Conservation (phyloP, 2,888 invertebrate species). For the Rhagonycha lutea region DNA sequence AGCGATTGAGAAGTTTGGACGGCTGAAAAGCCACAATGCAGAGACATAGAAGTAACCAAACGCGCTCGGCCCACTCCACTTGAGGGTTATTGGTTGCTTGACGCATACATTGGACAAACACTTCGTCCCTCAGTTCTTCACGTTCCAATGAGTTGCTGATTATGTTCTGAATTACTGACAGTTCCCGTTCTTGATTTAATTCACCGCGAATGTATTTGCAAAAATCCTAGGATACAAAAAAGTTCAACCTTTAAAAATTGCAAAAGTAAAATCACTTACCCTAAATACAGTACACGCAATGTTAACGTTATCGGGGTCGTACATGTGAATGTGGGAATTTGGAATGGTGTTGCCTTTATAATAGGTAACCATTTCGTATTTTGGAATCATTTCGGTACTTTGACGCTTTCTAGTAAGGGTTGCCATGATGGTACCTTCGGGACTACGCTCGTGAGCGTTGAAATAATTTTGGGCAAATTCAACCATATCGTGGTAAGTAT, state of each 20-base stretch:
- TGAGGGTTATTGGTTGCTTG: slow-evolving; percentile 90
- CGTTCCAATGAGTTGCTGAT: slow-evolving; percentile 87
- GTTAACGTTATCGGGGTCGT: slow-evolving; percentile 91
- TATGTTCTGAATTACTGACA: slow-evolving; percentile 80
- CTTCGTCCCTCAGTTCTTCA: slow-evolving; percentile 90
- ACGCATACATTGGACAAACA: slow-evolving; percentile 85
- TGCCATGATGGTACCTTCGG: slow-evolving; percentile 87
- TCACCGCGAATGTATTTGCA: slow-evolving; percentile 91
- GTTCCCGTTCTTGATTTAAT: slow-evolving; percentile 80
- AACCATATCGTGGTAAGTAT: slow-evolving; percentile 77
- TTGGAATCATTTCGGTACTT: slow-evolving; percentile 79
- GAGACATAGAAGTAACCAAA: slow-evolving; percentile 88
- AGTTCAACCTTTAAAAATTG: not conserved
- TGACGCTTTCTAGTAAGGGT: slow-evolving; percentile 81
- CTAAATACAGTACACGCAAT: slow-evolving; percentile 89
- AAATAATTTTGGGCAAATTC: slow-evolving; percentile 95
- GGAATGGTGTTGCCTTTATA: slow-evolving; percentile 88
- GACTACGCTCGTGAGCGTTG: slow-evolving; percentile 84
- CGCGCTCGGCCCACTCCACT: slow-evolving; percentile 78
- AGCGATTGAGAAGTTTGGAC: slow-evolving; percentile 78
- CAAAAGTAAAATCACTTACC: slow-evolving; percentile 59
- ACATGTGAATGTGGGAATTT: slow-evolving; percentile 91
- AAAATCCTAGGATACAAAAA: slow-evolving; percentile 67
- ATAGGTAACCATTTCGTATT: slow-evolving; percentile 91
- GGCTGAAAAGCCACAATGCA: slow-evolving; percentile 93